phyloP scores from a whole-genome alignment of 2,797 vertebrate species.

The Microctenopoma lineatum region DNA sequence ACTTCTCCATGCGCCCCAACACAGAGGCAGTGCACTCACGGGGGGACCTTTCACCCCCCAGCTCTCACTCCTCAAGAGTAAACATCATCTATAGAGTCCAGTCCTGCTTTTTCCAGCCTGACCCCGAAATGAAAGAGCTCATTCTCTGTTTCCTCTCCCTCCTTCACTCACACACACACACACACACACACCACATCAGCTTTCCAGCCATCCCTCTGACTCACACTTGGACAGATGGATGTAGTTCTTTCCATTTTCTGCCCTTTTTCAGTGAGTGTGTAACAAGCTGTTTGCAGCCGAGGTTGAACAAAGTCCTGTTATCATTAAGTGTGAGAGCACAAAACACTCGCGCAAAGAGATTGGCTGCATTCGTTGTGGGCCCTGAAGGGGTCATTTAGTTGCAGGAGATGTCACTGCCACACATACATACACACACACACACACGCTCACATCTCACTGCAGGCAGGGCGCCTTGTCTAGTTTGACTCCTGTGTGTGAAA shows the following conservation, averaged over 20 bases:
- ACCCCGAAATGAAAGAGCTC: slow-evolving; percentile 78
- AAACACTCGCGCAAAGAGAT: slow-evolving; percentile 5
- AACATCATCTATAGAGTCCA: slow-evolving; percentile 68
- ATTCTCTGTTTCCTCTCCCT: slow-evolving; percentile 64
- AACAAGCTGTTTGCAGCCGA: slow-evolving; percentile 21
- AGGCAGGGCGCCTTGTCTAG: slow-evolving; percentile 4
- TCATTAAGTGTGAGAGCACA: not conserved
- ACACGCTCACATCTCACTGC: slow-evolving; percentile 5
- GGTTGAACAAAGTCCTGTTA: slow-evolving; percentile 22
- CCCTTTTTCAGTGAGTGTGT: slow-evolving; percentile 36
- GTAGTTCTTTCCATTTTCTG: slow-evolving; percentile 73
- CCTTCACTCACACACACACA: slow-evolving; percentile 21
- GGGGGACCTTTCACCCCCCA: slow-evolving; percentile 63
- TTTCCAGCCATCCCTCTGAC: slow-evolving; percentile 66
- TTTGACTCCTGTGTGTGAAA: slow-evolving; percentile 7
- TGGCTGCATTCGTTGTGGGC: slow-evolving; percentile 32
- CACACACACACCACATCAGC: slow-evolving; percentile 30
- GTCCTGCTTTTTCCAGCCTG: slow-evolving; percentile 66
- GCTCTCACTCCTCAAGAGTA: slow-evolving; percentile 68
- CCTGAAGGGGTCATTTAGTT: slow-evolving; percentile 21
- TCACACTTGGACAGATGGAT: slow-evolving; percentile 61
- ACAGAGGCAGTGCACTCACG: slow-evolving; percentile 30
- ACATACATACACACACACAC: slow-evolving; percentile 27
- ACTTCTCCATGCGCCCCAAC: slow-evolving; percentile 5
- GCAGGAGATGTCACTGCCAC: slow-evolving; percentile 4